Evolutionary conservation across 2,797 vertebrate species (phyloP), one percentile per base, ranked within the genome.

Genomic region (Sternotherus odoratus): DNA sequence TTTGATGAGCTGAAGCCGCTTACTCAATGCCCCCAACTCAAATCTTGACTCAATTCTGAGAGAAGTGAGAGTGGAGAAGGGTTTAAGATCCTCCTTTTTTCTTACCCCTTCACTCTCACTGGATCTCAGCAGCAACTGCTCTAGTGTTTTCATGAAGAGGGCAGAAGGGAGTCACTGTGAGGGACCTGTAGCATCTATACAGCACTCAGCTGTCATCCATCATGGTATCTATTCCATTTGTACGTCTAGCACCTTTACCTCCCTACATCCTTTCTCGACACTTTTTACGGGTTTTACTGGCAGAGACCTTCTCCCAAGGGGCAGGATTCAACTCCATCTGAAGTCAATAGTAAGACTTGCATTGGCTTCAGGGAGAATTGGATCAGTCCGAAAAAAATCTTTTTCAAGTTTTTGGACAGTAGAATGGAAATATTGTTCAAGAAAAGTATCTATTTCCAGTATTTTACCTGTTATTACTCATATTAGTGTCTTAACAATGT

Each of bases 391-490:
- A 36, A 72, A 72, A 43, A 72, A 26, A 36, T 11, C 39, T 43
- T 72, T 39, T 72, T 72, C 69, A 72, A 43, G 36, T 43, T 43
- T 43, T 24, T 72, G 69, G 36, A 23, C 21, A 72, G 11, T 39
- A 43, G 66, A 72, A 72, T 43, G 12, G n/a, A 72, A 72, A 43
- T 21, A 26, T 72, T 72, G 24, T 72, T 39, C 69, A 43, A 72
- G 39, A 43, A 72, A 72, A 39, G 66, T 39, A 43, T 43, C 21
- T 39, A 39, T 21, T 72, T 72, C 36, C 21, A 72, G 69, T 72
- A 43, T 72, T 72, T 72, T 91, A 83, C 28, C 69, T 86, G 46
- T 93, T 85, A 89, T 95, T 88, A 77, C 77, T 28, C 94, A 81
- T 84, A 77, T 24, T 57, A 72, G 85, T 74, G 63, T 82, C 33